Percentiles rank a stretch among this genome's conserved stretches.
These are phyloP conservation scores for Arenaria interpres DNA, from an alignment of 2,113 vertebrate species.

Conservation along the genomic window DNA sequence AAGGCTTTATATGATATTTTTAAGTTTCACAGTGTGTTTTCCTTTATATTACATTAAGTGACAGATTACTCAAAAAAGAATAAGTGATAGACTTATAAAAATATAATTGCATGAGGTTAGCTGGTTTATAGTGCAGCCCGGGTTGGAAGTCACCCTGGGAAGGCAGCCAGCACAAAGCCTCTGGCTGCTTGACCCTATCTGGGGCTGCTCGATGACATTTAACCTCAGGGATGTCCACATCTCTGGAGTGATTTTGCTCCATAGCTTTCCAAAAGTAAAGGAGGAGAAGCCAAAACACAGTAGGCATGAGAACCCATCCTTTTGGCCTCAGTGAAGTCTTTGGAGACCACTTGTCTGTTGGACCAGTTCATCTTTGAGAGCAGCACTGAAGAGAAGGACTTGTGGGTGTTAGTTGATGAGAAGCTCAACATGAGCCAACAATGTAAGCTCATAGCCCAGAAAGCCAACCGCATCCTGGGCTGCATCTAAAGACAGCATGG, in stretches of 20 bases:
- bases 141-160: background rate
- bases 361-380: background rate
- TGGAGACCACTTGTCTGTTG: background rate
- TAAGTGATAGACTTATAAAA: background rate
- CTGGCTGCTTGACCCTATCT: background rate
- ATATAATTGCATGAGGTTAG: background rate
- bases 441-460: background rate
- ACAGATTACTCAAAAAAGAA: background rate
- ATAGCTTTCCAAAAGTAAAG: background rate
- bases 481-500: background rate
- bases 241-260: background rate
- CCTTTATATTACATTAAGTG: conserved; percentile 24
- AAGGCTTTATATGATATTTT: conserved; percentile 11
- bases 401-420: background rate
- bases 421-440: background rate
- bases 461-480: background rate
- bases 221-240: background rate
- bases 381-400: background rate
- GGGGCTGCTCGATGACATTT: background rate
- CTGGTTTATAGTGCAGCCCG: background rate
- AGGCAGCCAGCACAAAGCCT: background rate
- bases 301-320: background rate
- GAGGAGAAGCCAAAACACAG: background rate
- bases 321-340: background rate
- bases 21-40: background rate